Evolutionary conservation across 1,140 invertebrate genomes (phyloP), one percentile per base, ranked within the genome.

Genomic region (Whitmania pigra): DNA sequence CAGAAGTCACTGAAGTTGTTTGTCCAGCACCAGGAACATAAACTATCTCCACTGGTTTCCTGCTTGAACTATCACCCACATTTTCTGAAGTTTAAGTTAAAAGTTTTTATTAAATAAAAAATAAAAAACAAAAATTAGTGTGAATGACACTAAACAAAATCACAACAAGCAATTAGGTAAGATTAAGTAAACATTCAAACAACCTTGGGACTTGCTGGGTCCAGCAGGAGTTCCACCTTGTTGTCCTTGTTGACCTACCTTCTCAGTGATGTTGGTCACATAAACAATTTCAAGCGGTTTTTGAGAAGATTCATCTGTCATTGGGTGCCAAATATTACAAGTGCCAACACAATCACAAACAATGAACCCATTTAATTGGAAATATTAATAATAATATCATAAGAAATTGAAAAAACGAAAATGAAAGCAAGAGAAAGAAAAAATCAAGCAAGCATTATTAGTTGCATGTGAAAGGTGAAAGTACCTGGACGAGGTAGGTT

Each of bases 221-320:
- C 29, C 29, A 0, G 57, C 6, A 31, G 20, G 6, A 63, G 11
- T 49, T 49, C 43, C 43, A 49, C 43, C 43, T 49, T 49, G 57
- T 7, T 22, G 22, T 63, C 17, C 43, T 49, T 49, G 57, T 7
- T 22, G 22, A 11, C 17, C 31, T 20, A 60, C 57, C 20, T 71
- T 71, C 54, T 71, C 71, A 29, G 54, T 66, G 53, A 57, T 66
- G 71, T 66, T 71, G 22, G 53, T 71, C 27, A 71, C 71, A 71
- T 71, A 71, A 29, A 71, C 71, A 31, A 71, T 71, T 53, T 71
- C 71, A 40, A 71, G 29, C 1, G 71, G 71, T 29, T 57, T 57
- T 66, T 66, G 25, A n/a, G 71, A 40, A 0, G 40, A n/a, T 13
- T 60, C 57, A 17, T 71, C 71, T 71, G 53, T 63, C 17, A 66